A percentile compares a stretch with the other conserved stretches of the same genome.
These are phyloP conservation scores for Sandelia bainsii DNA, from an alignment of 2,797 vertebrate genomes.

Conservation along the genomic window DNA sequence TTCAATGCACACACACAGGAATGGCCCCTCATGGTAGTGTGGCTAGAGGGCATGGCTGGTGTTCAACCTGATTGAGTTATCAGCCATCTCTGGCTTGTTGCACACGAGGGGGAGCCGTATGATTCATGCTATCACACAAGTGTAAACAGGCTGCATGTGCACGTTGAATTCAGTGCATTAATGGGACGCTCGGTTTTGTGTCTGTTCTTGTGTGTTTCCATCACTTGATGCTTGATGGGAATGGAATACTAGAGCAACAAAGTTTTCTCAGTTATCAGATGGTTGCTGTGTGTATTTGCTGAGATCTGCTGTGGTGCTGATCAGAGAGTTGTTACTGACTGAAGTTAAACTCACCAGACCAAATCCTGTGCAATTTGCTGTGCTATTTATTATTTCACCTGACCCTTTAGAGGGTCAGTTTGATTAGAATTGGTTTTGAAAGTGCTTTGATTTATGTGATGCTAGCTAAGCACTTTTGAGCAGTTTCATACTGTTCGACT, in stretches of 20 bases:
- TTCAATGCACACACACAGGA: constrained; percentile 48
- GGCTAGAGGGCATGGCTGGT: constrained; percentile 57
- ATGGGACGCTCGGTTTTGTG: constrained; percentile 15
- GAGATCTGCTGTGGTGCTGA: constrained; percentile 2
- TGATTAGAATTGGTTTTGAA: constrained; percentile 41
- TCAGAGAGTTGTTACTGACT: constrained; percentile 13
- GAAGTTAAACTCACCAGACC: constrained; percentile 17
- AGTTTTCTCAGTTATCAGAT: constrained; percentile 25
- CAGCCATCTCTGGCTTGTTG: constrained; percentile 54
- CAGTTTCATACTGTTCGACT: neutral
- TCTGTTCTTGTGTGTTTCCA: constrained; percentile 5
- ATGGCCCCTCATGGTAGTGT: constrained; percentile 43
- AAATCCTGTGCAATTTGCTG: constrained; percentile 28
- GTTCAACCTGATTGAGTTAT: constrained; percentile 64
- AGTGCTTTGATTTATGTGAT: constrained; percentile 5
- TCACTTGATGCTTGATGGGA: constrained; percentile 4
- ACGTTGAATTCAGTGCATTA: constrained; percentile 16
- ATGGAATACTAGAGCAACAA: neutral
- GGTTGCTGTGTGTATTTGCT: constrained; percentile 20
- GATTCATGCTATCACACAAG: constrained; percentile 47
- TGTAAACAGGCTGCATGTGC: constrained; percentile 28
- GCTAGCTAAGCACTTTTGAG: constrained; percentile 20
- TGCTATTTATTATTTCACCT: constrained; percentile 37
- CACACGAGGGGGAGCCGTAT: constrained; percentile 36
- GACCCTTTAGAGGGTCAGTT: constrained; percentile 35